Evolutionary conservation across 2,888 invertebrate genomes (phyloP).

Genomic region (Petrophora chlorosata): DNA sequence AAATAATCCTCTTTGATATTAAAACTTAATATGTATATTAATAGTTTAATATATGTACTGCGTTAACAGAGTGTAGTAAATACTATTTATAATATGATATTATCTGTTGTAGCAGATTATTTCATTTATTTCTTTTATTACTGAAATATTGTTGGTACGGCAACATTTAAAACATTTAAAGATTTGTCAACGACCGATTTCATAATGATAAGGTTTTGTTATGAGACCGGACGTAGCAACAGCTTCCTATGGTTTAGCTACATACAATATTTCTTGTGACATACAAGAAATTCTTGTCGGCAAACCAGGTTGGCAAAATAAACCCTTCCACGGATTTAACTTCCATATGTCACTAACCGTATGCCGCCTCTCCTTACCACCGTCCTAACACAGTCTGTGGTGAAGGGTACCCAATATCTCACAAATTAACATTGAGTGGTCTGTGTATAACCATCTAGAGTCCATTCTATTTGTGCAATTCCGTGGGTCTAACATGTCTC

Average conservation of each 20-base stretch:
- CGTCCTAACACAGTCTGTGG: constrained; percentile 63
- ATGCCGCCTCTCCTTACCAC: constrained; percentile 62
- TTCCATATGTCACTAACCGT: constrained; percentile 54
- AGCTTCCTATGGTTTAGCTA: neutral
- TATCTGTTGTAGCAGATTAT: neutral
- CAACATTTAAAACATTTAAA: neutral
- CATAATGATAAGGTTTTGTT: constrained; percentile 5
- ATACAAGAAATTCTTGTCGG: neutral
- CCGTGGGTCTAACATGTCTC: constrained; percentile 55
- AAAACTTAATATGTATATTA: constrained; percentile 33
- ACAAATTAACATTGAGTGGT: too few species aligned
- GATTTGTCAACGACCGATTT: neutral
- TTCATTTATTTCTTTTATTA: too few species aligned
- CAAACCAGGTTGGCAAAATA: neutral
- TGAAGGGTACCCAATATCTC: too few species aligned
- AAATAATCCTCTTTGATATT: constrained; percentile 47
- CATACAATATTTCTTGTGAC: too few species aligned
- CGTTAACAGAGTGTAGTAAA: constrained; percentile 35
- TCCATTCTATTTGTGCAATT: constrained; percentile 7
- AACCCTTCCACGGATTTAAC: constrained; percentile 48
- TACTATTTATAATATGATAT: constrained; percentile 2
- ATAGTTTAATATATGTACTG: constrained; percentile 41
- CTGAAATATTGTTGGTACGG: too few species aligned
- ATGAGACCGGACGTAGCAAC: neutral
- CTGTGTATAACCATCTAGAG: too few species aligned